Conservation (phyloP, 2,888 invertebrate genomes). For the Bembecia ichneumoniformis region DNA sequence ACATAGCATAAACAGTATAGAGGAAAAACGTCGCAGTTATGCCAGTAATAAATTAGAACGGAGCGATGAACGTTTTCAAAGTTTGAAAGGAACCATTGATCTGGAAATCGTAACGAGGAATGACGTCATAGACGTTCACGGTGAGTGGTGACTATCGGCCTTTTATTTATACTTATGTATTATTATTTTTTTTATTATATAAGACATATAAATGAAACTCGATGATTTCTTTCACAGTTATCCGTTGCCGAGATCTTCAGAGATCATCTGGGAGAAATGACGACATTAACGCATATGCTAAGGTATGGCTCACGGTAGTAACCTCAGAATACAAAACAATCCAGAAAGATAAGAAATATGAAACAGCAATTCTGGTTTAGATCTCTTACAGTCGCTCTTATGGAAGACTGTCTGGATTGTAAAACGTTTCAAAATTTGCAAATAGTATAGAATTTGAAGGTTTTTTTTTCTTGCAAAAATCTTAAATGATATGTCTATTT, state of each 20-base stretch:
- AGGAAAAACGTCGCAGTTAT: conserved; percentile 68
- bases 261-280: conserved; percentile 75
- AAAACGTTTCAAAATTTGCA: no score
- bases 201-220: conserved; percentile 1
- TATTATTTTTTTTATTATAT: conserved; percentile 6
- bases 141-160: conserved; percentile 74
- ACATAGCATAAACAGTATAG: conserved; percentile 60
- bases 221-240: conserved; percentile 72
- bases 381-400: no score
- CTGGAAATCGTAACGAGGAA: conserved; percentile 72
- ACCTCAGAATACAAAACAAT: no score
- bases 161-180: conserved; percentile 16
- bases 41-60: conserved; percentile 57
- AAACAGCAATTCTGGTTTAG: no score
- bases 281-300: conserved; percentile 85
- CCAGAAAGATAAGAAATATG: no score
- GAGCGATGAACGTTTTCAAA: conserved; percentile 46
- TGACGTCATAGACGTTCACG: conserved; percentile 77
- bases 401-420: no score
- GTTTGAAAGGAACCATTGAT: conserved; percentile 74
- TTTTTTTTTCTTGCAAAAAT: no score
- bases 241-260: conserved; percentile 82
- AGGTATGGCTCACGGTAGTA: conserved; percentile 57
- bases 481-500: no score
- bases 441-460: no score